These are phyloP conservation scores for Catharus bicknelli DNA, from an alignment of 2,113 vertebrate species.

Conservation along the genomic window DNA sequence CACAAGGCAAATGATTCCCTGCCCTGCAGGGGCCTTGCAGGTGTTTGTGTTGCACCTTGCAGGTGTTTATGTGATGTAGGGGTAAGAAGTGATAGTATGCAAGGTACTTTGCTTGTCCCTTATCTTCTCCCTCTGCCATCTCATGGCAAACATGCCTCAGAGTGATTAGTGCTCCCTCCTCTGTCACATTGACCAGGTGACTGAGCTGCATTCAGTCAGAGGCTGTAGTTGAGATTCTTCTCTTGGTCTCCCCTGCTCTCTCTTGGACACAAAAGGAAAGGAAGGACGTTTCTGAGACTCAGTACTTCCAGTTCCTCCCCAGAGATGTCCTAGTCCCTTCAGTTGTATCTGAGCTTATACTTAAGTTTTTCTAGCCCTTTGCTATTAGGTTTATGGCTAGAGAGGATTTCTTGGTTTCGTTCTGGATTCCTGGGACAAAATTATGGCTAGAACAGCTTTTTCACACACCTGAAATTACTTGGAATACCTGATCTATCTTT, in stretches of 20 bases:
- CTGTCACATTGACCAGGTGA: rapidly evolving
- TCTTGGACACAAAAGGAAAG: background rate
- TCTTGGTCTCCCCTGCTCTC: background rate
- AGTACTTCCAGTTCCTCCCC: background rate
- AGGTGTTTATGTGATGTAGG: background rate
- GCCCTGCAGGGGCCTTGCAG: background rate
- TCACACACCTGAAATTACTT: background rate
- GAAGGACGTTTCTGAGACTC: background rate
- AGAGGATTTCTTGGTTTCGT: background rate
- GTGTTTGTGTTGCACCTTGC: background rate
- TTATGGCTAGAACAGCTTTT: background rate
- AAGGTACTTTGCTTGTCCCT: background rate
- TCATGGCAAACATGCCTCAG: background rate
- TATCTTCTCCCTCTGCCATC: background rate
- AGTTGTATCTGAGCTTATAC: background rate
- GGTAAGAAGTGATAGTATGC: background rate
- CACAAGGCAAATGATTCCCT: rapidly evolving
- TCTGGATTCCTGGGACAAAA: background rate
- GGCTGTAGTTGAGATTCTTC: background rate
- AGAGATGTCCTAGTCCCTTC: background rate
- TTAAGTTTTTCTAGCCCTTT: background rate
- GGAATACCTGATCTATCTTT: background rate
- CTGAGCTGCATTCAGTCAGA: background rate
- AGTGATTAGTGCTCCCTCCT: background rate
- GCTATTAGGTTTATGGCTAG: background rate